Conservation (phyloP, 2,888 invertebrate species). For the Leptura quadrifasciata region DNA sequence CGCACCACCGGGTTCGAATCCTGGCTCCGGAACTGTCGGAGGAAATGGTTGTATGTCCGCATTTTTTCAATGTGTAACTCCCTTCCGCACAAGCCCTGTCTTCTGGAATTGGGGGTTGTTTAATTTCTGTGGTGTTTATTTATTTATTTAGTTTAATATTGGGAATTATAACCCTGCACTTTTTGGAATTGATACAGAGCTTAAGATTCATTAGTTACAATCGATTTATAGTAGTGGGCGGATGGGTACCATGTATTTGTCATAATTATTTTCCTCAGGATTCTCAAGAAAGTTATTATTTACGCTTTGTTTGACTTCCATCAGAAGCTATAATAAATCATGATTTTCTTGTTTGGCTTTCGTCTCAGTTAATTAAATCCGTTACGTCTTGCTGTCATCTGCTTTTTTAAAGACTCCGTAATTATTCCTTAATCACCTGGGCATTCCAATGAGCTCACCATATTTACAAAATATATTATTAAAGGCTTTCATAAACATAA, state of each 20-base stretch:
- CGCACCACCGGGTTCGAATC: no score
- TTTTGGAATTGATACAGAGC: no score
- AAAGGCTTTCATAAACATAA: constrained; percentile 1
- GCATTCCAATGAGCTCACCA: constrained; percentile 7
- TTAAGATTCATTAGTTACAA: not conserved
- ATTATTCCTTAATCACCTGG: constrained; percentile 7
- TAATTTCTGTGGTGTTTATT: no score
- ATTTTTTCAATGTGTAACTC: no score
- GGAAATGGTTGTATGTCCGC: no score
- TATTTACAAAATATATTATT: constrained; percentile 7
- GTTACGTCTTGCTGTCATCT: constrained; percentile 3
- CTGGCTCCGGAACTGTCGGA: no score
- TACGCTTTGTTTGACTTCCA: constrained; percentile 1
- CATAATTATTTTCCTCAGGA: not conserved
- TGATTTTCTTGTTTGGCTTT: constrained; percentile 4
- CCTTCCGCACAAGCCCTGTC: no score
- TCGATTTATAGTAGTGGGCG: not conserved
- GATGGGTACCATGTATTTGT: not conserved
- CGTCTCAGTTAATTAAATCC: constrained; percentile 7
- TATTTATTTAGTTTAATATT: no score
- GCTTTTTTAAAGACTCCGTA: constrained; percentile 7
- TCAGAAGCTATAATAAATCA: constrained; percentile 7
- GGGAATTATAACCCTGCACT: no score
- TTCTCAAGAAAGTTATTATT: constrained; percentile 7
- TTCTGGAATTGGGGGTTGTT: no score